A percentile compares a stretch with the other conserved stretches of the same genome.
These are phyloP conservation scores for Chlorodrepanis virens DNA, from an alignment of 2,113 vertebrate species.

Conservation along the genomic window DNA sequence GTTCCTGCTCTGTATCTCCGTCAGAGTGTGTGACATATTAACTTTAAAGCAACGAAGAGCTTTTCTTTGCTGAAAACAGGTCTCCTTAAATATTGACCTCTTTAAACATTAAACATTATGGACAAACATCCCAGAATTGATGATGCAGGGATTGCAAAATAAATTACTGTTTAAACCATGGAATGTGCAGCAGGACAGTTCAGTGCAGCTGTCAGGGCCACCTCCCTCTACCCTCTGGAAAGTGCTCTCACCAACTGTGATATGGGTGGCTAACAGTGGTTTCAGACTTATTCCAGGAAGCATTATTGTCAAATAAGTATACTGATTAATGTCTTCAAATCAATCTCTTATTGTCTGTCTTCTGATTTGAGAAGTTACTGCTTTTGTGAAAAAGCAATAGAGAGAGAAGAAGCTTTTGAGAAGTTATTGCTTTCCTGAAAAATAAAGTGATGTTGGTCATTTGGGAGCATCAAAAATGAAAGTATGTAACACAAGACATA, in stretches of 20 bases:
- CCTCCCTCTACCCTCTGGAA: neutral
- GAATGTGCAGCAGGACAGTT: constrained; percentile 60
- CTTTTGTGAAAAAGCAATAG: neutral
- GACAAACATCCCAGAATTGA: constrained; percentile 51
- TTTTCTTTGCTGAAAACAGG: constrained; percentile 49
- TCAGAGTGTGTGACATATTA: constrained; percentile 50
- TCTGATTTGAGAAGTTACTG: neutral
- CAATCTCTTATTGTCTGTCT: neutral
- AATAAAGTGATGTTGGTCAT: neutral
- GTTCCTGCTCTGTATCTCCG: neutral
- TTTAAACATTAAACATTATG: constrained; percentile 60
- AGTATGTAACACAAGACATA: neutral
- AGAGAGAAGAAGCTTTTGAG: neutral
- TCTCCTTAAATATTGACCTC: constrained; percentile 65
- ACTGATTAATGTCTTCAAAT: neutral
- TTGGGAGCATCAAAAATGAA: neutral
- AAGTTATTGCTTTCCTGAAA: neutral
- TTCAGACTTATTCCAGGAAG: neutral
- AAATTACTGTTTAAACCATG: constrained; percentile 67
- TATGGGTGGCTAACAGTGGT: neutral
- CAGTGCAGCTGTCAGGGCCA: constrained; percentile 31
- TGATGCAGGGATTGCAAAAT: constrained; percentile 57
- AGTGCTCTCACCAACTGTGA: neutral
- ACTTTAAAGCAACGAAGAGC: constrained; percentile 25
- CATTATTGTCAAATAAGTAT: neutral